Base-by-base conservation (phyloP, 2,888 invertebrate species). In the Colostygia pectinataria region DNA sequence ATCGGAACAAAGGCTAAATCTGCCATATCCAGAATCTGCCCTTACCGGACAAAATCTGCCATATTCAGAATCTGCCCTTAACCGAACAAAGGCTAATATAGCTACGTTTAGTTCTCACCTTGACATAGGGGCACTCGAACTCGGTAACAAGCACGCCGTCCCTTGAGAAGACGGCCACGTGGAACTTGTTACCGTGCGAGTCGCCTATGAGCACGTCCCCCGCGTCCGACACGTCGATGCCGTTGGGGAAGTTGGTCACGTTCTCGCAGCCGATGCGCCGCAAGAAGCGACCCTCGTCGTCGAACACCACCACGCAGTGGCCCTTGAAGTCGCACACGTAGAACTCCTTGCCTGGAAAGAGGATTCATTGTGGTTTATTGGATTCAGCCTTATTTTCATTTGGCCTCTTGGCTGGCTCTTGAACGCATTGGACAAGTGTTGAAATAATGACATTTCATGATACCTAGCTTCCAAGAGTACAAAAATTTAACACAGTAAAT, bases 311-410 rank as follows among this genome's bases (percentile, higher is more conserved):
- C 42, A 98, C 98, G 84, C 98, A 98, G 89, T 98, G 98, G 41
- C 98, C 98, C 88, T 99, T 99, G 85, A 98, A 99, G 88, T 99
- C 98, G 85, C 98, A 99, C 53, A 99, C 97, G 87, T 97, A 99
- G 83, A 97, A 98, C 83, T 97, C 96, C 77, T 95, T 95, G 71
- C 96, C 96, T 96, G 82, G 14, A 76, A 77, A 31, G 4, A 18
- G 10, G 10, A 0, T 18, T 14, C 2, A n/a, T 2, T 28, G 15
- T 36, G 3, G 6, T 6, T 23, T 6, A 23, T n/a, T n/a, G n/a
- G n/a, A n/a, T n/a, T n/a, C n/a, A n/a, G n/a, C n/a, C n/a, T n/a
- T n/a, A n/a, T n/a, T n/a, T n/a, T n/a, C n/a, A n/a, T n/a, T n/a
- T n/a, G n/a, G n/a, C n/a, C n/a, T n/a, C n/a, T n/a, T n/a, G n/a